Conservation (phyloP, 2,797 vertebrate genomes). For the Aotus griseimembra region DNA sequence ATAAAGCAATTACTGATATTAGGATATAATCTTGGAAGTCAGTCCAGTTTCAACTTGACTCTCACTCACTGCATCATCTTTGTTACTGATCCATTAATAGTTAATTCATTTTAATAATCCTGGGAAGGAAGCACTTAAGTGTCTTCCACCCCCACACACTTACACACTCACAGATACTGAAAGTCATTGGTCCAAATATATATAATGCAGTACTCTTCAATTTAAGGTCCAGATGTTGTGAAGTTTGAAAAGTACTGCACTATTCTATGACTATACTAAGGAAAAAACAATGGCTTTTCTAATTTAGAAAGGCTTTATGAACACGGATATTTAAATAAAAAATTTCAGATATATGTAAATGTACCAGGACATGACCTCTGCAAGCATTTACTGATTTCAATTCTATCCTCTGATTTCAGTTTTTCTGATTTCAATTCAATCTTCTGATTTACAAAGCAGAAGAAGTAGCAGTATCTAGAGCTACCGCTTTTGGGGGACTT, state of each 20-base stretch:
- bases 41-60: conserved; percentile 27
- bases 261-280: background rate
- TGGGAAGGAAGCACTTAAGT: background rate
- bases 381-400: background rate
- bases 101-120: background rate
- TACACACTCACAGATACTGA: background rate
- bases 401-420: background rate
- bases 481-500: background rate
- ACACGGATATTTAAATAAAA: background rate
- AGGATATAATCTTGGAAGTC: background rate
- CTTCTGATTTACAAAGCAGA: background rate
- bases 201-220: background rate
- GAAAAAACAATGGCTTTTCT: background rate
- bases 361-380: background rate
- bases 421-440: background rate
- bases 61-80: background rate
- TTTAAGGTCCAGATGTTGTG: background rate
- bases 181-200: background rate
- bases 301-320: conserved; percentile 13
- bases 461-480: background rate
- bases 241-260: background rate
- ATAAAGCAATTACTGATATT: background rate
- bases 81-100: background rate
- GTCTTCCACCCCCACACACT: background rate
- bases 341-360: background rate